Evolutionary conservation across 1,140 invertebrate genomes (phyloP).

Genomic region (Saccostrea glomerata): DNA sequence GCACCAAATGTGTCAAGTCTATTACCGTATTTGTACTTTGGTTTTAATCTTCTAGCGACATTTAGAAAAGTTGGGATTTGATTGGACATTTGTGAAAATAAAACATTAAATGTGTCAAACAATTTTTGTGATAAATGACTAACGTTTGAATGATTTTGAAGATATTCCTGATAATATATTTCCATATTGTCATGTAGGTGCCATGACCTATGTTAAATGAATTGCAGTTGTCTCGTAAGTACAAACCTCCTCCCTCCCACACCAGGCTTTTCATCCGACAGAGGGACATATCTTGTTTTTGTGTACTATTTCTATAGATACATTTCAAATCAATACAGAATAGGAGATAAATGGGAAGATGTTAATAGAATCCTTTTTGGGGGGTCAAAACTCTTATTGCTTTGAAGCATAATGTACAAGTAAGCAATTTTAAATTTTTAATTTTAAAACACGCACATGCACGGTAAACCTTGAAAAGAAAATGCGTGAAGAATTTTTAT

Average conservation of each 20-base stretch:
- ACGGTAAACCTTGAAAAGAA: too few relatives aligned
- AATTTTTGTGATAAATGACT: not conserved
- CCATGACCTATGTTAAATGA: not conserved
- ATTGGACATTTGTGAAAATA: not conserved
- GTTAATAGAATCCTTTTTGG: too few relatives aligned
- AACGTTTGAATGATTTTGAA: not conserved
- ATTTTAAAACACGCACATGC: too few relatives aligned
- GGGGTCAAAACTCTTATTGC: too few relatives aligned
- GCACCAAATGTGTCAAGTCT: not conserved
- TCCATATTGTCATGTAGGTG: not conserved
- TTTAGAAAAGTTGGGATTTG: not conserved
- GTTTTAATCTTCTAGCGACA: not conserved
- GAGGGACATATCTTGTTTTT: too few relatives aligned
- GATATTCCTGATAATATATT: not conserved
- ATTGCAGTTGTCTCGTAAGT: too few relatives aligned
- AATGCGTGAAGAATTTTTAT: too few relatives aligned
- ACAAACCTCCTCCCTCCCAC: not conserved
- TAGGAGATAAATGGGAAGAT: too few relatives aligned
- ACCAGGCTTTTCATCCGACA: not conserved
- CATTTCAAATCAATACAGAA: too few relatives aligned
- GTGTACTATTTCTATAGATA: too few relatives aligned
- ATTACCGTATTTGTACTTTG: conserved; percentile 17
- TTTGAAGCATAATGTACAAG: too few relatives aligned
- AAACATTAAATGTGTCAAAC: not conserved
- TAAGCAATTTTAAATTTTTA: too few relatives aligned